A percentile compares a stretch with the other conserved stretches of the same genome.
Evolutionary conservation across 2,113 vertebrate genomes (phyloP).

Genomic region (Crotalus viridis): DNA sequence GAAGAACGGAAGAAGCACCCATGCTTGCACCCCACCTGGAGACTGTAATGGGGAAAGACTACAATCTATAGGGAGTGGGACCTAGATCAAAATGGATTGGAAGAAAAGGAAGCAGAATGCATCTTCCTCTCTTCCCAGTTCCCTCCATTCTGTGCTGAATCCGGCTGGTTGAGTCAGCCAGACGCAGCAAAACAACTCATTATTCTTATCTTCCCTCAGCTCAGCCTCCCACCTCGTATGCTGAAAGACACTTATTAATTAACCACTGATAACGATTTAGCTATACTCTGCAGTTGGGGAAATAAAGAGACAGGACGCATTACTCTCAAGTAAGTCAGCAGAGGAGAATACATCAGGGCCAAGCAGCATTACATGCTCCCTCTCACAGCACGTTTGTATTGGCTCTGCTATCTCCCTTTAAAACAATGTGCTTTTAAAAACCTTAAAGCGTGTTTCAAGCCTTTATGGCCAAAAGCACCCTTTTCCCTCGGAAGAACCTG

Average conservation of each 20-base stretch:
- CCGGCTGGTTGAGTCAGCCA: conserved; percentile 28
- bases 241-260: conserved; percentile 2
- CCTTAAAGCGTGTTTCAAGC: background rate
- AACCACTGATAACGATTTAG: background rate
- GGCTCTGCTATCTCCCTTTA: background rate
- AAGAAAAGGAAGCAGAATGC: background rate
- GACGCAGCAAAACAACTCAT: conserved; percentile 18
- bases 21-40: background rate
- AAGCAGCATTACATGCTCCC: background rate
- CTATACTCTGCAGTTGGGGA: background rate
- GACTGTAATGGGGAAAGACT: background rate
- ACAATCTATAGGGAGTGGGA: background rate
- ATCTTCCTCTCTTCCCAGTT: conserved; percentile 9
- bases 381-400: background rate
- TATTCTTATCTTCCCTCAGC: conserved; percentile 17
- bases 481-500: background rate
- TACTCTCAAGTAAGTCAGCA: background rate
- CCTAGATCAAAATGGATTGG: background rate
- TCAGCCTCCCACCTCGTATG: conserved; percentile 6
- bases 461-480: background rate
- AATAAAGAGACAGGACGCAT: background rate
- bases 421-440: background rate
- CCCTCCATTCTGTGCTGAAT: conserved; percentile 5
- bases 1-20: background rate
- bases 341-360: background rate